phyloP scores from a whole-genome alignment of 1,140 invertebrate species.

The Drosophila micromelanica region DNA sequence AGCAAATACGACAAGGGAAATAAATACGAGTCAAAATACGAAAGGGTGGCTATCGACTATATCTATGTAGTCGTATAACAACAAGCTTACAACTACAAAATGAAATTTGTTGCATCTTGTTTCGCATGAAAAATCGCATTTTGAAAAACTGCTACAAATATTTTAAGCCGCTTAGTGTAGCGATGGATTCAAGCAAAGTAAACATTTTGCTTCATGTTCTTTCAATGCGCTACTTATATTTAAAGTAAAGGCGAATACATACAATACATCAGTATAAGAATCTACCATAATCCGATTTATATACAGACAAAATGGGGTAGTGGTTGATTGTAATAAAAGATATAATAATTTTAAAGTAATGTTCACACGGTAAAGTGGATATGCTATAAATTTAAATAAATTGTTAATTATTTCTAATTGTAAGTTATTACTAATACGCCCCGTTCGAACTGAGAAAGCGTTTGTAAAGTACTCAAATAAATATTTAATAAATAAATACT shows the following conservation, averaged over 20 bases:
- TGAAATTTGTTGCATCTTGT: background rate
- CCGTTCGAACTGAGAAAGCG: background rate
- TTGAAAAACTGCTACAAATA: constrained; percentile 48
- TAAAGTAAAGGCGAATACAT: background rate
- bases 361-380: no score
- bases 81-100: background rate
- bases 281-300: background rate
- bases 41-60: background rate
- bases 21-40: constrained; percentile 1
- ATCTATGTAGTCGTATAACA: background rate
- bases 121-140: constrained; percentile 7
- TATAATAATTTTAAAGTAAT: no score
- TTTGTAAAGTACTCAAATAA: constrained; percentile 17
- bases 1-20: background rate
- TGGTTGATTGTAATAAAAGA: no score
- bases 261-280: background rate
- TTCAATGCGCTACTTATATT: background rate
- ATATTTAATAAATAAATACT: constrained; percentile 33
- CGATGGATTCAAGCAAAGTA: constrained; percentile 41
- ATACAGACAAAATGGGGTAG: background rate
- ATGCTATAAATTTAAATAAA: no score
- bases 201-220: constrained; percentile 15
- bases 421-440: no score
- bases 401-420: no score
- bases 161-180: constrained; percentile 55